A percentile compares a stretch with the other conserved stretches of the same genome.
Evolutionary conservation across 2,797 vertebrate genomes (phyloP).

Genomic region (Ciconia nigra): DNA sequence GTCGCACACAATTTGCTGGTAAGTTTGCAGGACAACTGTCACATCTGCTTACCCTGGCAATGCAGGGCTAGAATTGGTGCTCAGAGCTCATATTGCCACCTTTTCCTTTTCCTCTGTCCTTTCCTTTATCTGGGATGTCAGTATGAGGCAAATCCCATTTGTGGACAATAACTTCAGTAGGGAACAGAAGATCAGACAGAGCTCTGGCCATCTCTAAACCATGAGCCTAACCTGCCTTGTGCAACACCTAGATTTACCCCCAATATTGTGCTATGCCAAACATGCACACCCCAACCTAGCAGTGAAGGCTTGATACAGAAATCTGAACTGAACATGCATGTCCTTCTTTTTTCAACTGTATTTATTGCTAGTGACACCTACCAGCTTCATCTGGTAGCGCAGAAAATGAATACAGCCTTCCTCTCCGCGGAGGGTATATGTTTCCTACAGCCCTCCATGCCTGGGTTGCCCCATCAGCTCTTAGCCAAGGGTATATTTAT

Average conservation of each 20-base stretch:
- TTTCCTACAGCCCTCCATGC: accelerated
- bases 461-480: background rate
- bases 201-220: accelerated
- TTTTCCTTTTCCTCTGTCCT: background rate
- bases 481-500: background rate
- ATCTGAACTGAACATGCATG: background rate
- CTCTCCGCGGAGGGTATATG: accelerated
- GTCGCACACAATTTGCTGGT: background rate
- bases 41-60: background rate
- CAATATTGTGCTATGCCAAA: background rate
- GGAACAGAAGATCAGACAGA: background rate
- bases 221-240: background rate
- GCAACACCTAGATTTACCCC: background rate
- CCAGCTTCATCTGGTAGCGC: background rate
- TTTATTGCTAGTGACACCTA: background rate
- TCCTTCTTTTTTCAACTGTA: background rate
- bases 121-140: background rate
- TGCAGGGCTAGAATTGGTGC: background rate
- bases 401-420: background rate
- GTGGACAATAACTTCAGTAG: background rate
- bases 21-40: background rate
- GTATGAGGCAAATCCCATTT: background rate
- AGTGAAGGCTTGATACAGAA: background rate
- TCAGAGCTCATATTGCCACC: background rate
- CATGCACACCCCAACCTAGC: too few species aligned